Evolutionary conservation across 2,797 vertebrate genomes (phyloP).

Genomic region (Pseudochaenichthys georgianus): DNA sequence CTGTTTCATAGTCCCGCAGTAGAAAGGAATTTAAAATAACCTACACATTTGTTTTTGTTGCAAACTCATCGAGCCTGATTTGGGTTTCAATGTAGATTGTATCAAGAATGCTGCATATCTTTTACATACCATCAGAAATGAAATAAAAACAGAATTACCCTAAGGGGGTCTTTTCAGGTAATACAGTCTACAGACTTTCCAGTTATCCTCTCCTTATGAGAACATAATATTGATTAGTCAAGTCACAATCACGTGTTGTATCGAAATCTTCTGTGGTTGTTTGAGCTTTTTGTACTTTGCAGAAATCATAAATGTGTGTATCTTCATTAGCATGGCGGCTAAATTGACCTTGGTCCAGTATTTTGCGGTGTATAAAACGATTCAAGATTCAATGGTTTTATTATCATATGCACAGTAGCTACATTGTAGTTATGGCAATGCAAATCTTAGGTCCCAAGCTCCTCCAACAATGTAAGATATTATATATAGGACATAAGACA

Average conservation of each 20-base stretch:
- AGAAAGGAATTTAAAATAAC: background rate
- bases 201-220: slow-evolving; percentile 45
- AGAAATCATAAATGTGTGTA: background rate
- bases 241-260: background rate
- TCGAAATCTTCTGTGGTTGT: background rate
- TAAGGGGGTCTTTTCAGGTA: slow-evolving; percentile 22
- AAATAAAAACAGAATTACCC: slow-evolving; percentile 34
- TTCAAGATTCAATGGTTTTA: background rate
- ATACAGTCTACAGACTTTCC: slow-evolving; percentile 18
- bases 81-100: slow-evolving; percentile 12
- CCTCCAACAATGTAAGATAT: too few species aligned
- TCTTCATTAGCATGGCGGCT: background rate
- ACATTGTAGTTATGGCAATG: too few species aligned
- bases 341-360: background rate
- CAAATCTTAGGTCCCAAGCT: too few species aligned
- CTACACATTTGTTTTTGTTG: slow-evolving; percentile 20
- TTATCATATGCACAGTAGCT: too few species aligned
- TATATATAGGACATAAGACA: too few species aligned
- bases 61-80: slow-evolving; percentile 14
- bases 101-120: background rate
- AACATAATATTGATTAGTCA: slow-evolving; percentile 41
- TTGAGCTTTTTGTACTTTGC: background rate
- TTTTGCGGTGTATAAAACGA: background rate
- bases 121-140: slow-evolving; percentile 16
- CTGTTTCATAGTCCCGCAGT: slow-evolving; percentile 15